A percentile compares a stretch with the other conserved stretches of the same genome.
Conservation (phyloP, 2,113 vertebrate genomes). For the Saguinus midas region DNA sequence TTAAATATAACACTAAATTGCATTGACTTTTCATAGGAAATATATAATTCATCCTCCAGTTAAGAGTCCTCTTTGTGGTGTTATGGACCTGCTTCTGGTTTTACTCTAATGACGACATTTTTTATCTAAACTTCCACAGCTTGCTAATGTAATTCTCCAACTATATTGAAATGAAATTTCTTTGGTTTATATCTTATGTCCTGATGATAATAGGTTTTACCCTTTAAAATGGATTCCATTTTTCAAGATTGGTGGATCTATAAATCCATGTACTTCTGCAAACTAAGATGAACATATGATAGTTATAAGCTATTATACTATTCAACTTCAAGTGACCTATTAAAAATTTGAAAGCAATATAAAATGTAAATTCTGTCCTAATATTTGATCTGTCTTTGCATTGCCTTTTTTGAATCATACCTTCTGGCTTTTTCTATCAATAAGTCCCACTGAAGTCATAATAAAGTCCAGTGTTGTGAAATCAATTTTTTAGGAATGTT, state of each 20-base stretch:
- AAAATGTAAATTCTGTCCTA: constrained; percentile 68
- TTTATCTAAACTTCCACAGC: constrained; percentile 14
- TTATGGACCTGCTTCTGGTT: constrained; percentile 67
- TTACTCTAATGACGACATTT: constrained; percentile 38
- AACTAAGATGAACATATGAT: constrained; percentile 59
- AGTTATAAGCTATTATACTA: constrained; percentile 56
- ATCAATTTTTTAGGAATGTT: constrained; percentile 38
- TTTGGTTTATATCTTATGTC: constrained; percentile 59
- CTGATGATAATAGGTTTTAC: background rate
- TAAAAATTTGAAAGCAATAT: constrained; percentile 71
- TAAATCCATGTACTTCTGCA: constrained; percentile 57
- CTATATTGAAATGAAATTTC: constrained; percentile 44
- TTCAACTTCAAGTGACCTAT: constrained; percentile 69
- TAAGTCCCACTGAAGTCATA: constrained; percentile 48
- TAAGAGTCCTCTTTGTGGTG: constrained; percentile 27
- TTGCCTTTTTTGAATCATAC: constrained; percentile 34
- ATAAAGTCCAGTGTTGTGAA: constrained; percentile 62
- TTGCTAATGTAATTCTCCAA: constrained; percentile 39
- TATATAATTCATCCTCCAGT: constrained; percentile 3
- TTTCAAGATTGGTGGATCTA: constrained; percentile 67
- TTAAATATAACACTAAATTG: background rate
- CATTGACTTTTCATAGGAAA: constrained; percentile 27
- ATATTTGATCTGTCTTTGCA: constrained; percentile 67
- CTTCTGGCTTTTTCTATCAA: constrained; percentile 46
- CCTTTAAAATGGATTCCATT: constrained; percentile 62